Percentiles rank a stretch among this genome's conserved stretches.
phyloP scores from a whole-genome alignment of 2,797 vertebrate genomes.

The Bradypodion pumilum region DNA sequence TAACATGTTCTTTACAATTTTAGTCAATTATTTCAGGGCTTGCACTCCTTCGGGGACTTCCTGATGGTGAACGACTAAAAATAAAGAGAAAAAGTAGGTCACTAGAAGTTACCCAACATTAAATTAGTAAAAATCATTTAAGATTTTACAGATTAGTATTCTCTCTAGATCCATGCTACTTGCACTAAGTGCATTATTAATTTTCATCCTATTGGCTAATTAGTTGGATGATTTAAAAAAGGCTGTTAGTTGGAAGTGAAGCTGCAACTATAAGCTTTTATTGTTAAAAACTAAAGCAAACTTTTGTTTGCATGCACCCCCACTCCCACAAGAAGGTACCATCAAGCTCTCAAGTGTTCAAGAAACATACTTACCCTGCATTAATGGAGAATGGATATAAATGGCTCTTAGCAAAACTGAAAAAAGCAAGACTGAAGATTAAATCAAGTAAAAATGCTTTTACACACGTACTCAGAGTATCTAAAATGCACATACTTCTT shows the following conservation, averaged over 20 bases:
- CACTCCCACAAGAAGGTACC: background rate
- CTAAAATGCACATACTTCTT: background rate
- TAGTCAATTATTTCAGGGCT: constrained; percentile 84
- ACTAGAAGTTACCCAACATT: background rate
- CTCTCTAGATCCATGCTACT: background rate
- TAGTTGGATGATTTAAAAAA: constrained; percentile 8
- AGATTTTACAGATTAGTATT: background rate
- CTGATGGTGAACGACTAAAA: constrained; percentile 79
- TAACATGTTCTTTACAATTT: constrained; percentile 74
- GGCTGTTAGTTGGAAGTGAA: constrained; percentile 13
- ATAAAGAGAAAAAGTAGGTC: constrained; percentile 37
- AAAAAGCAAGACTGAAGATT: constrained; percentile 42
- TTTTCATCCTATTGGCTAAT: background rate
- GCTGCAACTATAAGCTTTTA: background rate
- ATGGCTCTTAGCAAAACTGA: constrained; percentile 46
- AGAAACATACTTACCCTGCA: constrained; percentile 27
- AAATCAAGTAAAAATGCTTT: constrained; percentile 4
- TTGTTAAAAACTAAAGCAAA: constrained; percentile 13
- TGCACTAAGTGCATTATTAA: constrained; percentile 10
- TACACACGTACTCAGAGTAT: background rate
- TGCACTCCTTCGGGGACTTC: constrained; percentile 82
- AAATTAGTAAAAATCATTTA: background rate
- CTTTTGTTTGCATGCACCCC: constrained; percentile 18
- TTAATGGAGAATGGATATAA: constrained; percentile 49
- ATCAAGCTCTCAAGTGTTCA: constrained; percentile 16